A percentile compares a stretch with the other conserved stretches of the same genome.
Conservation (phyloP, 2,113 vertebrate species). For the Myrmophylax atrothorax region DNA sequence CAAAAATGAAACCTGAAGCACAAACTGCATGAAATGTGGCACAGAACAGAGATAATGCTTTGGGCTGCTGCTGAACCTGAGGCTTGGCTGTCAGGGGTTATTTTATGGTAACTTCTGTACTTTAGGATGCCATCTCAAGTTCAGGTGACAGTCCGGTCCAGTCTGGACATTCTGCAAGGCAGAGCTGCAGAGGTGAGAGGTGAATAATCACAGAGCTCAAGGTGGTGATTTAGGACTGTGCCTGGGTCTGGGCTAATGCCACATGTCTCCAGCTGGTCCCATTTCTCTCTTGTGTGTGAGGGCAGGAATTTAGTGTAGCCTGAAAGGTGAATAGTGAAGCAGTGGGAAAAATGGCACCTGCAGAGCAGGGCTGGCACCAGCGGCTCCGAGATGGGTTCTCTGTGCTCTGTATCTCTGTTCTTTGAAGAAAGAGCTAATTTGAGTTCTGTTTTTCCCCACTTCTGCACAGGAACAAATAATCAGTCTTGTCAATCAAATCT, state of each 20-base stretch:
- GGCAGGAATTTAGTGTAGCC: too few species aligned
- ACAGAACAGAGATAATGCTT: neutral
- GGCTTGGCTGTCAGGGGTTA: neutral
- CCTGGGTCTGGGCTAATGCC: neutral
- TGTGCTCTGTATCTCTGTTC: neutral
- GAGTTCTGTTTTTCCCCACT: neutral
- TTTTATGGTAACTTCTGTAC: neutral
- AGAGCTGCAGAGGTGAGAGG: neutral
- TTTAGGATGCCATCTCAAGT: neutral
- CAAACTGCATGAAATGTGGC: neutral
- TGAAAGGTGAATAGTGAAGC: neutral
- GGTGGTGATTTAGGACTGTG: neutral
- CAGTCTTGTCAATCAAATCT: constrained; percentile 95
- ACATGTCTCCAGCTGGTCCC: fast-evolving
- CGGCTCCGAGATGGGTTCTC: neutral
- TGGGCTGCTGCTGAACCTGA: neutral
- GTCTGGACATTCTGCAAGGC: neutral
- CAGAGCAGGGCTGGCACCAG: neutral
- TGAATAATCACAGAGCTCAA: neutral
- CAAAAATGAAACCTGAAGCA: neutral
- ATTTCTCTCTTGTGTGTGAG: fast-evolving
- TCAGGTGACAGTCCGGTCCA: neutral
- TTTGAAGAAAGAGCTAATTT: neutral
- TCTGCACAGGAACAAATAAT: constrained; percentile 91
- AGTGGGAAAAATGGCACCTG: neutral